Base-by-base conservation (phyloP, 2,888 invertebrate genomes). In the Sisyra nigra region DNA sequence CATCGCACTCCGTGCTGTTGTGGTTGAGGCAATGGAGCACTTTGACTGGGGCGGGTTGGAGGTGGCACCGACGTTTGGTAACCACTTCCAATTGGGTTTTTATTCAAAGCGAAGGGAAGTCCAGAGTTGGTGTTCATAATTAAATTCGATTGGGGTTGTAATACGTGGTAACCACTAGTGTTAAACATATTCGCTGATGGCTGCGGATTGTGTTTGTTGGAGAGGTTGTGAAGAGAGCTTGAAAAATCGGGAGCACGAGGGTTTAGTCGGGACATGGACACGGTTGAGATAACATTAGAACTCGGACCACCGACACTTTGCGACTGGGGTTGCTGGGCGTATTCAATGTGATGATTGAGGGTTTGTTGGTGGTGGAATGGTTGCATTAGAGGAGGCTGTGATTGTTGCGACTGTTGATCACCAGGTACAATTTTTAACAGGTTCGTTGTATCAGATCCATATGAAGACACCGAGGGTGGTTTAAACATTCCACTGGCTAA, bases 171-270 rank as follows among this genome's bases (percentile, higher is more conserved):
- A 52, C 46, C 52, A 40, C 34, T 29, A 45, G 50, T 45, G 19
- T 44, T 45, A 18, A 45, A 48, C 46, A 44, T 45, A 29, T 42
- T 44, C 11, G 42, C 31, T 18, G 47, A 44, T 37, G 54, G 53
- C 15, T 51, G 42, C 13, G 44, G 53, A 53, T 42, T 50, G 55
- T 51, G 58, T 46, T 55, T 55, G 38, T 53, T 53, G 17, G 46
- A 41, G 38, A 51, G 58, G 41, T 60, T 52, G 48, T 65, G 67
- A 18, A 66, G 53, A 33, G 68, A 64, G 48, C 72, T 71, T 1
- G 77, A 72, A 57, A 85, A 87, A 54, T 82, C 81, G 0, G 85
- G 83, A 3, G 85, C 84, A 51, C 85, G 76, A 0, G 85, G 83
- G 61, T 87, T 88, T 33, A 87, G 66, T 44, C 83, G 72, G 33